Base-by-base conservation (phyloP, 2,888 invertebrate genomes). In the Scaptomyza tumidula region DNA sequence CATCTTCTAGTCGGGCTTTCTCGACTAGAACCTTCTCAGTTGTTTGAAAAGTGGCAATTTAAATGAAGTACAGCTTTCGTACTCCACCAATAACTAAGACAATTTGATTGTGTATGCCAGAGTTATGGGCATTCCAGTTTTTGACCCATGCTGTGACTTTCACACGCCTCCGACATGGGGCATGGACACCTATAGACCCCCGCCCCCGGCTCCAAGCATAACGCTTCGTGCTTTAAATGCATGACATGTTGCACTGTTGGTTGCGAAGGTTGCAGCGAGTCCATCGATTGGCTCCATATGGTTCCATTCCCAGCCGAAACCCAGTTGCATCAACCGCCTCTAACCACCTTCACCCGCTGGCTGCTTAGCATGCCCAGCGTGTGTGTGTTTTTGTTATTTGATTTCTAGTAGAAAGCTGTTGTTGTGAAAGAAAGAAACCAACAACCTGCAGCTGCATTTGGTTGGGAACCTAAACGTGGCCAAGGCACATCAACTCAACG, bases 341-440 rank as follows among this genome's bases (percentile, higher is more conserved):
- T 19, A 19, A 1, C 19, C 19, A 19, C 19, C 35, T n/a, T n/a
- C 39, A 9, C 9, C 0, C 9, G 14, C 33, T 19, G 37, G 33
- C 75, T 71, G 70, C 55, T 86, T 81, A 78, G 67, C 75, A 86
- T 86, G 79, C 82, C 68, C 67, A 59, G 64, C 75, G 71, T 71
- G 82, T 27, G 5, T 49, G 14, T 31, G 6, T 55, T n/a, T 55
- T 71, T 48, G 56, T 66, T 75, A 45, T 74, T 73, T 73, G 73
- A 75, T 73, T 72, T 75, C 72, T 54, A 45, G 68, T 75, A 75
- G 79, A 79, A 79, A 78, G 75, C 75, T 58, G 56, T 45, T 48
- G 48, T 7, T 11, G 2, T 4, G 48, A 55, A 56, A 6, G 9
- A 55, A 56, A 6, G 9, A 19, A 2, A 48, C 19, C 10, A 48